Evolutionary conservation across 2,797 vertebrate genomes (phyloP).

Genomic region (Myotis daubentonii): DNA sequence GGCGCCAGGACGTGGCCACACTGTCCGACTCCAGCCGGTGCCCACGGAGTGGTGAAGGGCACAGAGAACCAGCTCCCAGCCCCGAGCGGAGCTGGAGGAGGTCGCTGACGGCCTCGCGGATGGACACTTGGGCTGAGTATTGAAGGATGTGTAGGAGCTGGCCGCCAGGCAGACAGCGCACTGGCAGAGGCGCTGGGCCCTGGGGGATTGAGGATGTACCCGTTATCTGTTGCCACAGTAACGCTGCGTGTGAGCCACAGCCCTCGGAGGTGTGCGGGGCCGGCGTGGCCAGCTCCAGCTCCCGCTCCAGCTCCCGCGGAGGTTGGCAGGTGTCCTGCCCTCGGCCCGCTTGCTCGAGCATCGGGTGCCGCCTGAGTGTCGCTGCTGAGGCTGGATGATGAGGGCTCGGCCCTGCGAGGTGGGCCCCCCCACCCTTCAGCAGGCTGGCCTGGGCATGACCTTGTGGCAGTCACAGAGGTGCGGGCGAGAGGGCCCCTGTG

Average conservation of each 20-base stretch:
- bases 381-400: not conserved
- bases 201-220: not conserved
- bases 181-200: not conserved
- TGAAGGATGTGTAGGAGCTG: not conserved
- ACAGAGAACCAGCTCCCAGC: not conserved
- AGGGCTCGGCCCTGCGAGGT: not conserved
- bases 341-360: fast-evolving
- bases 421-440: not conserved
- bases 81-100: not conserved
- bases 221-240: not conserved
- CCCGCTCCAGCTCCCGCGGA: not conserved
- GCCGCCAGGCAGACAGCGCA: not conserved
- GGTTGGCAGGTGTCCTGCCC: not conserved
- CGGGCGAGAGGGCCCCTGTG: not conserved
- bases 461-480: not conserved
- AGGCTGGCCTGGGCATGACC: not conserved
- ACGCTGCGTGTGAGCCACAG: fast-evolving
- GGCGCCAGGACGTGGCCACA: not conserved
- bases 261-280: fast-evolving
- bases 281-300: fast-evolving
- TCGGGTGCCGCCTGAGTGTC: fast-evolving
- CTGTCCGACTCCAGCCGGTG: not conserved
- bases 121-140: not conserved
- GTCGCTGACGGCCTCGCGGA: not conserved
- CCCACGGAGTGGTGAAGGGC: not conserved